Evolutionary conservation across 2,113 vertebrate genomes (phyloP).

Genomic region (human): DNA sequence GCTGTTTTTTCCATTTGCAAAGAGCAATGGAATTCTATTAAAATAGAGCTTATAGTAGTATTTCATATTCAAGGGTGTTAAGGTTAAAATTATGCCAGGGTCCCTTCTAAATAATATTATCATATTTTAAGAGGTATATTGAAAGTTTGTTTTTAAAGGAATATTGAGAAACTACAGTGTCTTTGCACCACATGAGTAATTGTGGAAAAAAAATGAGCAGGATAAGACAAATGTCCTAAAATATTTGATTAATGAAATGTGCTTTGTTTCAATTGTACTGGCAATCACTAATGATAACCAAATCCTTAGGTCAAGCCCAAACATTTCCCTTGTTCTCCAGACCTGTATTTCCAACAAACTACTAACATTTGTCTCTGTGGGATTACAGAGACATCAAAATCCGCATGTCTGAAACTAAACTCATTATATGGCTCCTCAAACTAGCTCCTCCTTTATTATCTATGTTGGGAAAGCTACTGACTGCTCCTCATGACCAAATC

Average conservation of each 20-base stretch:
- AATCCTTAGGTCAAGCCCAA: not conserved
- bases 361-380: not conserved
- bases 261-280: not conserved
- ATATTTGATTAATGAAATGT: not conserved
- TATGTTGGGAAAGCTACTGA: not conserved
- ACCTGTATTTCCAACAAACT: not conserved
- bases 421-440: not conserved
- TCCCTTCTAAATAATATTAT: not conserved
- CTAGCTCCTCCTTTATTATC: not conserved
- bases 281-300: not conserved
- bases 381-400: not conserved
- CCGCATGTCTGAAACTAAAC: not conserved
- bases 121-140: not conserved
- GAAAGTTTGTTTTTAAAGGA: not conserved
- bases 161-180: not conserved
- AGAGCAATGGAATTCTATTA: not conserved
- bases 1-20: not conserved
- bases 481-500: not conserved
- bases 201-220: not conserved
- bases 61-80: not conserved
- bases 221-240: not conserved
- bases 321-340: not conserved
- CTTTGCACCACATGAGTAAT: not conserved
- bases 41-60: not conserved
- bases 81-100: not conserved